A percentile compares a stretch with the other conserved stretches of the same genome.
These are phyloP conservation scores for Apamea anceps DNA, from an alignment of 2,888 invertebrate species.

Conservation along the genomic window DNA sequence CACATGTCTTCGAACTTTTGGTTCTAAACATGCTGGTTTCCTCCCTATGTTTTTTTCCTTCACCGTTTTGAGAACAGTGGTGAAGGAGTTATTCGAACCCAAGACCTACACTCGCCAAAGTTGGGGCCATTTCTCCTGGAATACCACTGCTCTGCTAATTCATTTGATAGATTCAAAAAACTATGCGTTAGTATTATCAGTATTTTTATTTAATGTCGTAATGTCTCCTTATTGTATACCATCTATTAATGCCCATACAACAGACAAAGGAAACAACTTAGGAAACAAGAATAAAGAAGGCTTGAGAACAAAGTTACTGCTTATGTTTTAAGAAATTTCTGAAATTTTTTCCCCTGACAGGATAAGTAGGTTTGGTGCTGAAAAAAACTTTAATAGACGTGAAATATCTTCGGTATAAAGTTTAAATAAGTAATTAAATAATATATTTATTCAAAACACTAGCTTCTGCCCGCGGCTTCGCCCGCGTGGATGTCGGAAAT, in stretches of 20 bases:
- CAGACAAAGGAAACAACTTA: neutral
- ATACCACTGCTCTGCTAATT: neutral
- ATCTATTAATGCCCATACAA: neutral
- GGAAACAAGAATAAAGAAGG: neutral
- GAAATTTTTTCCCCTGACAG: neutral
- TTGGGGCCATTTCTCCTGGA: rapidly evolving
- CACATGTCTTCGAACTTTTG: too few species aligned
- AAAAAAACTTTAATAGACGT: neutral
- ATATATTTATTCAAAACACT: too few species aligned
- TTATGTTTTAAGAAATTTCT: neutral
- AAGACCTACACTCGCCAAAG: neutral
- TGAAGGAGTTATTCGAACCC: neutral
- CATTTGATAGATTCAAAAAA: neutral
- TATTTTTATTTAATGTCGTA: neutral
- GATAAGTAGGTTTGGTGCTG: neutral
- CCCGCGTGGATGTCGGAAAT: too few species aligned
- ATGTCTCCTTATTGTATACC: neutral
- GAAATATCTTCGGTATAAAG: neutral
- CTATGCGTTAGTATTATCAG: neutral
- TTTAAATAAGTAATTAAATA: neutral
- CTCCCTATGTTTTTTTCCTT: neutral
- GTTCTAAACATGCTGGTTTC: neutral
- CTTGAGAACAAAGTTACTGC: neutral
- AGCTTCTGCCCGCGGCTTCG: too few species aligned
- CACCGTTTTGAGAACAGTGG: too few species aligned